These are phyloP conservation scores for Vulpes ferrilata DNA, from an alignment of 2,113 vertebrate genomes.

Conservation along the genomic window DNA sequence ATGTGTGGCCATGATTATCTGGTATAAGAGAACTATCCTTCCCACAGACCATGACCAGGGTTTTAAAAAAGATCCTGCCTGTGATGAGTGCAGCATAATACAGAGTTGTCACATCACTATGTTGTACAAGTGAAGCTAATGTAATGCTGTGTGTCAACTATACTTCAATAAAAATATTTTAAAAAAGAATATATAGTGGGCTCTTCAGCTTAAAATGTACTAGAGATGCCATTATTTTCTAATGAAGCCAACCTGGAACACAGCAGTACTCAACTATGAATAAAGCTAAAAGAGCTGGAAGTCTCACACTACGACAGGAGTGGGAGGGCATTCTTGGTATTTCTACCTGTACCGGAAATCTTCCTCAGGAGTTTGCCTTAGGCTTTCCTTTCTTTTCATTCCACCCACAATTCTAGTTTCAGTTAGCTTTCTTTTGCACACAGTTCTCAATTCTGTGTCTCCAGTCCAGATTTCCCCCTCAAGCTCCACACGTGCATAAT, in stretches of 20 bases:
- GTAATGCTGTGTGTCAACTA: background rate
- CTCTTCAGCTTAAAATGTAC: background rate
- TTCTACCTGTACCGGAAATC: background rate
- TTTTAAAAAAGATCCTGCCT: background rate
- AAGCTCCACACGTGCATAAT: background rate
- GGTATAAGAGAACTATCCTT: background rate
- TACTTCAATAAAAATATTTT: background rate
- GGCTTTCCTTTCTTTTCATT: background rate
- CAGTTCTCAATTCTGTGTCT: background rate
- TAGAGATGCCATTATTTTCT: background rate
- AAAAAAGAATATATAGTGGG: background rate
- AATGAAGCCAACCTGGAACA: background rate
- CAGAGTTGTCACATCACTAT: background rate
- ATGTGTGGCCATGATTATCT: background rate
- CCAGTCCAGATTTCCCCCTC: background rate
- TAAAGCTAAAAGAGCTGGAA: background rate
- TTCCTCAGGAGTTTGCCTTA: background rate
- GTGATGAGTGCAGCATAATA: background rate
- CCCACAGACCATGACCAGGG: background rate
- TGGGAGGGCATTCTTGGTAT: background rate
- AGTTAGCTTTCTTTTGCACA: background rate
- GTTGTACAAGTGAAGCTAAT: background rate
- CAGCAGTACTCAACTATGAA: background rate
- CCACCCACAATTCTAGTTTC: background rate
- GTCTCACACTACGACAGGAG: background rate